Evolutionary conservation across 2,888 invertebrate genomes (phyloP).

Genomic region (Epsilonema sp.): DNA sequence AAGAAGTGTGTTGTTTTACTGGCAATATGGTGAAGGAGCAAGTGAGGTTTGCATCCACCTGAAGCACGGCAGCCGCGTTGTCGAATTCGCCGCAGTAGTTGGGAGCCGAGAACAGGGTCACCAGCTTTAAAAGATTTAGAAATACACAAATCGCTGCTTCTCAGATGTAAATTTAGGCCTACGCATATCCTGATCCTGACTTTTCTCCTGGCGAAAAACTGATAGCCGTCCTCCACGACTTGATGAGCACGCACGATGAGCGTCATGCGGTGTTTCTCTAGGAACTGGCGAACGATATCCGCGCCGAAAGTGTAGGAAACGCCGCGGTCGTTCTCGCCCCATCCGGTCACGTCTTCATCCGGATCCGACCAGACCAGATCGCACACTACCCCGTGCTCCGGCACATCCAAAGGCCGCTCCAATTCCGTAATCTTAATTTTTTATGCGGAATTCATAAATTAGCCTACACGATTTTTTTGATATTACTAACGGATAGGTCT

Average conservation of each 20-base stretch:
- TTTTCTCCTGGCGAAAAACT: slow-evolving; percentile 37
- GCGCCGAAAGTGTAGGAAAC: slow-evolving; percentile 38
- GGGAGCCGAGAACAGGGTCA: slow-evolving; percentile 19
- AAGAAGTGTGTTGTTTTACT: no score
- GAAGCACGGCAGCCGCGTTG: slow-evolving; percentile 38
- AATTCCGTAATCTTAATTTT: slow-evolving; percentile 22
- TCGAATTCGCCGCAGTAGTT: no score
- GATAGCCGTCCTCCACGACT: slow-evolving; percentile 39
- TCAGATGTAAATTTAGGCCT: neutral
- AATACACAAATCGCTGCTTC: neutral
- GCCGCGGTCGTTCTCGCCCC: slow-evolving; percentile 39
- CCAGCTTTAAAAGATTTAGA: slow-evolving; percentile 20
- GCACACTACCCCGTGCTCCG: slow-evolving; percentile 32
- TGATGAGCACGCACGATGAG: slow-evolving; percentile 12
- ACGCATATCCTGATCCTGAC: slow-evolving; percentile 15
- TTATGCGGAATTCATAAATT: neutral
- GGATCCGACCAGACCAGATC: slow-evolving; percentile 30
- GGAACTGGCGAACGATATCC: slow-evolving; percentile 4
- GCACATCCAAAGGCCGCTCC: slow-evolving; percentile 30
- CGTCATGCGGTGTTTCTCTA: neutral
- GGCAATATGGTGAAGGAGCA: slow-evolving; percentile 38
- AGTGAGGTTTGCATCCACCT: slow-evolving; percentile 36
- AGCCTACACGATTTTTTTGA: no score
- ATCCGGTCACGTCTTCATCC: slow-evolving; percentile 20
- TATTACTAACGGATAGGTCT: no score